Conservation (phyloP, 2,797 vertebrate genomes). For the Telmatherina bonti region DNA sequence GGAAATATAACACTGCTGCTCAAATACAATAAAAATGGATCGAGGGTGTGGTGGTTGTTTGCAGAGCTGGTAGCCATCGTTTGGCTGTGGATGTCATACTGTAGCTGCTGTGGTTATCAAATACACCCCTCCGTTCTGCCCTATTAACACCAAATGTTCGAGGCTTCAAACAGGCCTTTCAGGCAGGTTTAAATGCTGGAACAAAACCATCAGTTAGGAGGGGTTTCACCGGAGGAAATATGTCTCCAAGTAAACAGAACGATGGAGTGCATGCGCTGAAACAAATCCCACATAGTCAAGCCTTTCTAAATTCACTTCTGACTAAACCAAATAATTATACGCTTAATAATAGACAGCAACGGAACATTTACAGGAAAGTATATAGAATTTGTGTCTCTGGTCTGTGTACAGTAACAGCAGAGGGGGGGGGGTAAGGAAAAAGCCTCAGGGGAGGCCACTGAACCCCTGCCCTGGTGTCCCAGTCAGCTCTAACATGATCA, state of each 20-base stretch:
- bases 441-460: constrained; percentile 37
- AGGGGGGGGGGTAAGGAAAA: constrained; percentile 35
- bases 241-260: constrained; percentile 42
- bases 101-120: constrained; percentile 88
- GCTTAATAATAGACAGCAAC: background rate
- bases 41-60: constrained; percentile 94
- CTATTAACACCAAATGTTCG: constrained; percentile 79
- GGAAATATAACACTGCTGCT: constrained; percentile 98
- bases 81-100: constrained; percentile 91
- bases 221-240: constrained; percentile 49
- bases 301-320: constrained; percentile 6
- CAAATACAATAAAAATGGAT: constrained; percentile 99
- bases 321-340: constrained; percentile 2
- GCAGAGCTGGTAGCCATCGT: constrained; percentile 92
- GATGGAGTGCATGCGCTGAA: constrained; percentile 18
- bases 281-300: constrained; percentile 1
- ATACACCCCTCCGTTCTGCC: constrained; percentile 86
- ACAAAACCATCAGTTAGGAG: constrained; percentile 65
- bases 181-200: constrained; percentile 64
- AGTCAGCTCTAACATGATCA: constrained; percentile 85
- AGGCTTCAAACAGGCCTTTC: constrained; percentile 85
- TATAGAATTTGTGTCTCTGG: constrained; percentile 5
- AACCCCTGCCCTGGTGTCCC: constrained; percentile 80
- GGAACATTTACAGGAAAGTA: constrained; percentile 17
- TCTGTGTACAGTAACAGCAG: constrained; percentile 35